A percentile compares a stretch with the other conserved stretches of the same genome.
Conservation (phyloP, 2,888 invertebrate genomes). For the Chaitophorus viminalis region DNA sequence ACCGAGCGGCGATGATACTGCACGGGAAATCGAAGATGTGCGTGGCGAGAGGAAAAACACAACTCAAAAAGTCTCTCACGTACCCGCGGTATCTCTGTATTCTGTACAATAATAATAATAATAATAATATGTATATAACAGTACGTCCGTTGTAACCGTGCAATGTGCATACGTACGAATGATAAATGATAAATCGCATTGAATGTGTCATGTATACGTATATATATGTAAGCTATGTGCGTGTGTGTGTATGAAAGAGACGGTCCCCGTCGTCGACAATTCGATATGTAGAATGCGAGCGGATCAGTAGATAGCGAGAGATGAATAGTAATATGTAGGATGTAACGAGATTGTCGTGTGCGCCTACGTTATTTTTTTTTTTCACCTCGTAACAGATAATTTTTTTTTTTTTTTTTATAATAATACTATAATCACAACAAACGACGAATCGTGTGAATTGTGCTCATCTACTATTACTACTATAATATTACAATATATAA, state of each 20-base stretch:
- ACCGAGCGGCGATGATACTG: neutral
- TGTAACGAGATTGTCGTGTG: neutral
- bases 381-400: neutral
- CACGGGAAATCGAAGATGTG: conserved; percentile 14
- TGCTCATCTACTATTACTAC: neutral
- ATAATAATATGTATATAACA: neutral
- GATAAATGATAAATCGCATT: conserved; percentile 53
- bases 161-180: neutral
- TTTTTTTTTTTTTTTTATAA: neutral
- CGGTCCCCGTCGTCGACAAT: conserved; percentile 7
- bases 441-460: neutral
- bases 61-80: conserved; percentile 20
- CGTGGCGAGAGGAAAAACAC: conserved; percentile 3
- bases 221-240: too few species aligned
- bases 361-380: conserved; percentile 33
- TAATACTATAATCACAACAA: neutral
- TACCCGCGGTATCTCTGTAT: neutral
- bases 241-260: conserved; percentile 13
- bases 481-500: too few species aligned
- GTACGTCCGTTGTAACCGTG: neutral
- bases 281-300: neutral
- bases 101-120: too few species aligned
- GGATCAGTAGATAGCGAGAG: conserved; percentile 8
- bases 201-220: conserved; percentile 35
- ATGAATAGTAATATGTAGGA: conserved; percentile 38